phyloP scores from a whole-genome alignment of 1,140 invertebrate genomes.

The Parasteatoda tepidariorum region DNA sequence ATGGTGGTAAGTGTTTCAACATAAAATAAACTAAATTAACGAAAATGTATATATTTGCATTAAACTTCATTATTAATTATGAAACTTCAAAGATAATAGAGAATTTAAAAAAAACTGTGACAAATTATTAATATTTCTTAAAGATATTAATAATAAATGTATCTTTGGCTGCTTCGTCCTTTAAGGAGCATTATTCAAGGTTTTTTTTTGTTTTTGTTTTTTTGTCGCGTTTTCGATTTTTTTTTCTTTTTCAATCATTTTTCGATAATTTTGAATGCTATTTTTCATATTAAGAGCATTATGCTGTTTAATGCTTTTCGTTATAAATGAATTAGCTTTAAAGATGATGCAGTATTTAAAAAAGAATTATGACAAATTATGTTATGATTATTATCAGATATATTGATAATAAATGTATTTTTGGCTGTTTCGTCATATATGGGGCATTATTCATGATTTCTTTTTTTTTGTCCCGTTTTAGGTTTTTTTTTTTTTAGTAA shows the following conservation, averaged over 20 bases:
- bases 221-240: no score
- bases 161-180: background rate
- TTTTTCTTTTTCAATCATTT: no score
- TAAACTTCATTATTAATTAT: background rate
- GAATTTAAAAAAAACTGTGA: background rate
- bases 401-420: background rate
- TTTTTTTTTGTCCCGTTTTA: no score
- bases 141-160: background rate
- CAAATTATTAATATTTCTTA: background rate
- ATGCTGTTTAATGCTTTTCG: no score
- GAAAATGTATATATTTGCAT: background rate
- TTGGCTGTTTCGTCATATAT: background rate
- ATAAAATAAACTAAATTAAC: background rate
- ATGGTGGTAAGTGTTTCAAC: conserved; percentile 1
- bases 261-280: no score
- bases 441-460: no score
- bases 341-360: background rate
- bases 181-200: background rate
- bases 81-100: background rate
- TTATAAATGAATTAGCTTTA: background rate
- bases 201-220: no score
- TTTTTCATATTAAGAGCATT: no score
- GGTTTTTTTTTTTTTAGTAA: no score
- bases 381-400: background rate
- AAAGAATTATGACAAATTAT: background rate